A percentile compares a stretch with the other conserved stretches of the same genome.
phyloP scores from a whole-genome alignment of 2,113 vertebrate genomes.

The Polyodon spathula region DNA sequence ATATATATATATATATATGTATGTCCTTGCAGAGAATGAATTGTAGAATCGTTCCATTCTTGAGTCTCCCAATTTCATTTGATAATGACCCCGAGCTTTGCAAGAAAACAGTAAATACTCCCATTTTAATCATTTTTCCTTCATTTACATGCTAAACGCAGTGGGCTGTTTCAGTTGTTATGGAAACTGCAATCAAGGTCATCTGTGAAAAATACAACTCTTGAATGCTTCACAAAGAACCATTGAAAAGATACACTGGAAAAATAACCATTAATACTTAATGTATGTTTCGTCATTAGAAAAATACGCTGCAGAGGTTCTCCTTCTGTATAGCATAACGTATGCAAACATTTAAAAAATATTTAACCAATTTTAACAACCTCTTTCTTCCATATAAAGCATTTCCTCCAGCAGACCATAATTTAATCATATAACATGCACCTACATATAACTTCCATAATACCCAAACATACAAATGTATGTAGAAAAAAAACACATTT shows the following conservation, averaged over 20 bases:
- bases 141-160: constrained; percentile 1
- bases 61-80: background rate
- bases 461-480: too few relatives aligned
- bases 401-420: too few relatives aligned
- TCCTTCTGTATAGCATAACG: too few relatives aligned
- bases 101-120: constrained; percentile 9
- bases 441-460: too few relatives aligned
- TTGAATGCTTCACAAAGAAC: constrained; percentile 1
- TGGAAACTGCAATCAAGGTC: constrained; percentile 21
- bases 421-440: too few relatives aligned
- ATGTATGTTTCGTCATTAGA: constrained; percentile 4
- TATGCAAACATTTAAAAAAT: too few relatives aligned
- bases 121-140: constrained; percentile 16
- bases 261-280: background rate
- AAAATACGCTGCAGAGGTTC: too few relatives aligned
- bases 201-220: constrained; percentile 14
- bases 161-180: constrained; percentile 15
- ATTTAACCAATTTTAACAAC: too few relatives aligned
- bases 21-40: constrained; percentile 2
- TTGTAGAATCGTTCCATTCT: background rate
- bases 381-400: too few relatives aligned
- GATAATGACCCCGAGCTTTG: constrained; percentile 9
- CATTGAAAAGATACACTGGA: background rate
- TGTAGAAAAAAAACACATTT: too few relatives aligned
- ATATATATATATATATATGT: too few relatives aligned